phyloP scores from a whole-genome alignment of 2,888 invertebrate species.

The Diachrysia chrysitis region DNA sequence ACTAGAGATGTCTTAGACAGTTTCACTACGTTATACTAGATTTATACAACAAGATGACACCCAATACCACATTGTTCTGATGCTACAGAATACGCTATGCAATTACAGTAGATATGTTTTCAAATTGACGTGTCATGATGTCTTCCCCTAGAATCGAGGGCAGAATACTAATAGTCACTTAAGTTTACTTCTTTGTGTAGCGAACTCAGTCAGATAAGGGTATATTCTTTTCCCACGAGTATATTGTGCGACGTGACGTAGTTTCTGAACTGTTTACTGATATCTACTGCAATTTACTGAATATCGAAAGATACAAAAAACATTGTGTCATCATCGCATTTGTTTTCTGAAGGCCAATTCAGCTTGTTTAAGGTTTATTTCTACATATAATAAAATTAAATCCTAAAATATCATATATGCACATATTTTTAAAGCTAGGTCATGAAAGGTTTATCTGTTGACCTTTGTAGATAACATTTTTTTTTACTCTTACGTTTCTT shows the following conservation, averaged over 20 bases:
- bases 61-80: not conserved
- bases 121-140: slow-evolving; percentile 5
- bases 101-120: not conserved
- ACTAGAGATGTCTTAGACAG: no score
- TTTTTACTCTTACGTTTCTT: no score
- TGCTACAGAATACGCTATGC: not conserved
- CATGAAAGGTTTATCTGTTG: no score
- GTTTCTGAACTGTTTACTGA: slow-evolving; percentile 11
- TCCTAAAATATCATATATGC: not conserved
- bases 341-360: not conserved
- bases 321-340: not conserved
- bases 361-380: not conserved
- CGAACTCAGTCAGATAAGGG: not conserved
- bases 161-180: slow-evolving; percentile 2
- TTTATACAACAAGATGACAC: not conserved
- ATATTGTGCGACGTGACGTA: slow-evolving; percentile 8
- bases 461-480: no score
- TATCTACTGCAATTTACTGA: not conserved
- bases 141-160: not conserved
- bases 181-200: not conserved
- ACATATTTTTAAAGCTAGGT: not conserved
- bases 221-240: slow-evolving; percentile 7
- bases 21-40: not conserved
- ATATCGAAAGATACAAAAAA: not conserved
- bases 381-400: no score